Percentiles rank a stretch among this genome's conserved stretches.
Evolutionary conservation across 2,888 invertebrate genomes (phyloP).

Genomic region (Dryadula phaetusa): DNA sequence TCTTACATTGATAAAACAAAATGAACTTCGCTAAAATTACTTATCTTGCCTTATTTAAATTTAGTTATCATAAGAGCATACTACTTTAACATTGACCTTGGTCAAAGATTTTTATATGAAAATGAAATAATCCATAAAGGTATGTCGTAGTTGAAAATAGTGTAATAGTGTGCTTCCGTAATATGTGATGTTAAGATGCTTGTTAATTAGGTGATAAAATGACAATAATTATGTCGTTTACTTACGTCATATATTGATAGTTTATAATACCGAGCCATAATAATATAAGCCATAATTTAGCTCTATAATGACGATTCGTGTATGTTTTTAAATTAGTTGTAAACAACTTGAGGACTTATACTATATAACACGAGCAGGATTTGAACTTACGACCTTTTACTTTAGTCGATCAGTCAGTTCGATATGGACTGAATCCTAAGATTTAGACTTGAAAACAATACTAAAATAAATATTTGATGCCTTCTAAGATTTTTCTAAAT

Average conservation of each 20-base stretch:
- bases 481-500: background rate
- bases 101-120: too few species aligned
- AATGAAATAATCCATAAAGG: background rate
- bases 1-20: too few species aligned
- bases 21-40: too few species aligned
- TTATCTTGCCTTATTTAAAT: too few species aligned
- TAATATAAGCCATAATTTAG: background rate
- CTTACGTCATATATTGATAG: background rate
- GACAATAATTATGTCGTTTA: background rate
- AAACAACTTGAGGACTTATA: too few species aligned
- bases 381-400: background rate
- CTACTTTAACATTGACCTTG: too few species aligned
- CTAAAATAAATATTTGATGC: background rate
- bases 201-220: background rate
- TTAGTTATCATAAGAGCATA: too few species aligned
- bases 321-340: too few species aligned
- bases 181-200: background rate
- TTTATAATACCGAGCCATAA: background rate
- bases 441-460: too few species aligned
- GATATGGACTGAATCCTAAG: too few species aligned
- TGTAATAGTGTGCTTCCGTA: background rate
- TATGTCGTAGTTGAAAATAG: background rate
- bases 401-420: too few species aligned
- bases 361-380: background rate
- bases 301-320: background rate